Conservation (phyloP, 2,113 vertebrate species). For the Tetrao urogallus region DNA sequence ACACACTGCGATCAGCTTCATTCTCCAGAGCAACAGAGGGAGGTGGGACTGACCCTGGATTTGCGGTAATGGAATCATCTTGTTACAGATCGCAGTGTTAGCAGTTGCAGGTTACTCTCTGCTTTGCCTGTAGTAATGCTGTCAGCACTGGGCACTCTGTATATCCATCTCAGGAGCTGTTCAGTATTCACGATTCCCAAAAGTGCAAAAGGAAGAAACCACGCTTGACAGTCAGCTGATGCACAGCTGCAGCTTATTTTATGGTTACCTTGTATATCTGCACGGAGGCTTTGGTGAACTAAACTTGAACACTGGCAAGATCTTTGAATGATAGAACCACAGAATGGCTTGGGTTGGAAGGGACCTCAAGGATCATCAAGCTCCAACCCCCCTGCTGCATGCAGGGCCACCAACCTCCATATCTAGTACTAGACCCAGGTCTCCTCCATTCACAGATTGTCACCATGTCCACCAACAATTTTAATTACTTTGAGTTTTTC, state of each 20-base stretch:
- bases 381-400: too few relatives aligned
- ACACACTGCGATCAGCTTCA: neutral
- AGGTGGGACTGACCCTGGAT: neutral
- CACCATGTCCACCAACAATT: neutral
- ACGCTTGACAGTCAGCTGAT: fast-evolving
- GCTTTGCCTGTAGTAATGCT: neutral
- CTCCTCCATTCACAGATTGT: neutral
- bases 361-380: too few relatives aligned
- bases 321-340: neutral
- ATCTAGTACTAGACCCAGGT: too few relatives aligned
- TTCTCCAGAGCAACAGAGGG: neutral
- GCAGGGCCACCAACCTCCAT: too few relatives aligned
- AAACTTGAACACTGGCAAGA: neutral
- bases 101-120: neutral
- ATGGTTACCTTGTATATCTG: neutral
- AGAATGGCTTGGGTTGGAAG: too few relatives aligned
- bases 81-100: neutral
- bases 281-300: neutral
- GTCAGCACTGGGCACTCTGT: neutral
- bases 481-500: neutral
- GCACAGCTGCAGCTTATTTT: fast-evolving
- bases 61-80: slow-evolving; percentile 47
- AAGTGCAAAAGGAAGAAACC: neutral
- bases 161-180: neutral
- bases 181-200: neutral